Evolutionary conservation across 2,888 invertebrate genomes (phyloP).

Genomic region (Netelia melanura): DNA sequence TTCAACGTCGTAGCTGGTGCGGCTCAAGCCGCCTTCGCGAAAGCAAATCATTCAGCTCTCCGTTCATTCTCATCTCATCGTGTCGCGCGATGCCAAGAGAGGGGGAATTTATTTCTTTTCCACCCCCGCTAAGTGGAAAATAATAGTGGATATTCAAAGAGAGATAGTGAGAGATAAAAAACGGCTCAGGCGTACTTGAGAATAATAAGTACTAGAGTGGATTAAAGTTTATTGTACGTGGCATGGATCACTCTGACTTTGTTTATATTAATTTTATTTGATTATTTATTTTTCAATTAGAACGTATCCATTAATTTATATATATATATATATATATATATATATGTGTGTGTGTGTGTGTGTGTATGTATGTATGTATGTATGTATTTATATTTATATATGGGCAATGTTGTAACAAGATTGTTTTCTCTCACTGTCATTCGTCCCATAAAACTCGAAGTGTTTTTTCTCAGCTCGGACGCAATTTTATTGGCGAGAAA

Average conservation of each 20-base stretch:
- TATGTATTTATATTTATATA: background rate
- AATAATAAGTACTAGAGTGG: conserved; percentile 38
- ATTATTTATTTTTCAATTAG: too few species aligned
- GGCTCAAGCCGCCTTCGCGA: conserved; percentile 63
- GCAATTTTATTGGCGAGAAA: background rate
- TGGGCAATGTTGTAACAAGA: background rate
- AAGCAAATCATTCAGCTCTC: conserved; percentile 58
- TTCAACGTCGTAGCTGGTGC: conserved; percentile 22
- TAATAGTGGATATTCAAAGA: conserved; percentile 50
- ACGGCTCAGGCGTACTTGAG: background rate
- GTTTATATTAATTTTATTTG: too few species aligned
- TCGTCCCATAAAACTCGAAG: background rate
- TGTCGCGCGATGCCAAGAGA: background rate
- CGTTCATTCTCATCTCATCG: conserved; percentile 37
- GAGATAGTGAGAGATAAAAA: conserved; percentile 18
- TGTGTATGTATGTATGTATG: background rate
- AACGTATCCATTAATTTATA: too few species aligned
- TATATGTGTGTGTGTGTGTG: background rate
- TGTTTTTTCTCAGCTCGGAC: background rate
- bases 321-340: too few species aligned
- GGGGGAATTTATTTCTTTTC: conserved; percentile 38
- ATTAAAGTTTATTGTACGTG: conserved; percentile 19
- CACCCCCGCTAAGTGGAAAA: conserved; percentile 67
- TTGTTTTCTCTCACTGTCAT: background rate
- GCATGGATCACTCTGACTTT: background rate